Evolutionary conservation across 1,140 invertebrate species (phyloP), one percentile per base, ranked within the genome.

Genomic region (Ylistrum balloti): DNA sequence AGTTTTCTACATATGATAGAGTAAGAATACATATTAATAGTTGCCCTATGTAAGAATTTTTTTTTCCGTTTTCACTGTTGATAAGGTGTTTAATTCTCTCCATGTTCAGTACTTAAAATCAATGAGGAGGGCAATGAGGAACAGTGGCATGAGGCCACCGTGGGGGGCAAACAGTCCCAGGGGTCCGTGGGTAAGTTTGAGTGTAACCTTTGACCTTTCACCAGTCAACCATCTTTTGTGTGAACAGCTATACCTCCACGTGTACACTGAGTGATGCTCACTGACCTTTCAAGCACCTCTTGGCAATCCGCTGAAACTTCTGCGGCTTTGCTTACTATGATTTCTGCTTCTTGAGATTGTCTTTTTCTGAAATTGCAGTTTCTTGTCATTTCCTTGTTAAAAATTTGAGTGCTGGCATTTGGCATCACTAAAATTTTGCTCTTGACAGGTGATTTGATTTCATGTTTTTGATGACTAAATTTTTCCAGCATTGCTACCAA

Each of bases 301-400:
- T 74, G 56, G 56, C 56, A 74, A 74, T 74, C 56, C 56, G 56
- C 56, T 74, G 22, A 74, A 48, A 28, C 20, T 74, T 74, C 56
- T 28, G 56, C 56, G 56, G 56, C 56, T 74, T 74, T 74, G 56
- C 56, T 74, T 74, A 17, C 56, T 17, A 5, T n/a, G n/a, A 74
- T 74, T 74, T 74, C 56, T 28, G 56, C 56, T 74, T 74, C 56
- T 74, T 74, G 56, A 74, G 56, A 74, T 74, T 74, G 56, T 74
- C 56, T 74, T 74, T 74, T 74, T 28, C 56, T 74, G 56, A 74
- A 74, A 28, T 74, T 74, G 56, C 56, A 28, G 56, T 74, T 74
- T 74, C 56, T 74, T 74, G 22, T 74, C 56, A 28, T 74, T 74
- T 74, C 56, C 56, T n/a, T 22, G n/a, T n/a, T 28, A 74, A 74